Evolutionary conservation across 2,888 invertebrate genomes (phyloP), one percentile per base, ranked within the genome.

Genomic region (Catocala nupta): DNA sequence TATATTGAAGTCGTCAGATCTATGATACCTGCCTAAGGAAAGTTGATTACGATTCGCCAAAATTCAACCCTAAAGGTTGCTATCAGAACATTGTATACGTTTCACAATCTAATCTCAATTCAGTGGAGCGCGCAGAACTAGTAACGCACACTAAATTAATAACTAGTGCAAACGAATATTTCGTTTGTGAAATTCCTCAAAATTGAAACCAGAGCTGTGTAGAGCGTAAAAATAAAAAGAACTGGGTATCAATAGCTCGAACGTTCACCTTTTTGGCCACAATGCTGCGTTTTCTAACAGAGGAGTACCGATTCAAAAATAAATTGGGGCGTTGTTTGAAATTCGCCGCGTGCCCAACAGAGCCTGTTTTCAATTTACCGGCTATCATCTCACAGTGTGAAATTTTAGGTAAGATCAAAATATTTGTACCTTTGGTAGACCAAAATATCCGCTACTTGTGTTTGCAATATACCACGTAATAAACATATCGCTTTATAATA

Each of bases 201-300:
- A 73, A 73, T 67, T 65, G 73, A 65, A 71, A 67, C 68, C 65
- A 68, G 65, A 57, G 65, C 59, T 59, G 51, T 48, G 55, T 53
- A 53, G 36, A 51, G 13, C 25, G 13, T 7, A 11, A 50, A 69
- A 65, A 55, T 56, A 53, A 70, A 63, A 62, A 67, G 33, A 0
- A 52, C 52, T 13, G 5, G 7, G 43, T 58, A 73, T 71, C 71
- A 64, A 73, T 66, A 71, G 69, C 44, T 11, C 56, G 59, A 73
- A 13, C 72, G 55, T 73, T 75, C 73, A 73, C 75, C 75, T 75
- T 75, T 75, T 69, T 63, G 65, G 65, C 67, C 69, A 43, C 71
- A 75, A 56, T 52, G 50, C 49, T n/a, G 50, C 56, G 63, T 59
- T 73, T 68, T 59, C 58, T 55, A 59, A 65, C 65, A 65, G 54